phyloP scores from a whole-genome alignment of 1,140 invertebrate genomes.

The Drosophila obscura region DNA sequence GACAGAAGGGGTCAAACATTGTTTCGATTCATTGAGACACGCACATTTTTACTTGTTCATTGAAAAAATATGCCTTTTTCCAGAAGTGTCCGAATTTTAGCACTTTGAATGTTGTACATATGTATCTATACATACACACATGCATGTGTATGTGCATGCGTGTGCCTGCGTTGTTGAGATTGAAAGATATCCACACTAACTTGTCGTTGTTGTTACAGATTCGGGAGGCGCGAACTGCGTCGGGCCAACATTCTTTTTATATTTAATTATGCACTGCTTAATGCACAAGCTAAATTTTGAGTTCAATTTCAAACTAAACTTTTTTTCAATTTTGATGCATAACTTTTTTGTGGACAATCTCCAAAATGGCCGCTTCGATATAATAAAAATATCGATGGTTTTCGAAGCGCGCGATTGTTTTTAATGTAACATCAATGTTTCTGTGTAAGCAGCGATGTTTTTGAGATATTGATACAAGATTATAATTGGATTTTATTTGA shows the following conservation, averaged over 20 bases:
- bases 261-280: slow-evolving; percentile 61
- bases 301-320: slow-evolving; percentile 63
- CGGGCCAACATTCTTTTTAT: slow-evolving; percentile 62
- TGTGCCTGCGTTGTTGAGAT: slow-evolving; percentile 54
- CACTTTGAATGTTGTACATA: slow-evolving; percentile 48
- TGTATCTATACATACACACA: slow-evolving; percentile 63
- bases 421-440: too few species aligned
- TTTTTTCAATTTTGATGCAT: slow-evolving; percentile 73
- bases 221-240: slow-evolving; percentile 47
- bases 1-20: too few species aligned
- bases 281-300: slow-evolving; percentile 57
- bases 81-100: slow-evolving; percentile 36
- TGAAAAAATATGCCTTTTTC: slow-evolving; percentile 26
- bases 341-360: slow-evolving; percentile 79
- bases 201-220: slow-evolving; percentile 68
- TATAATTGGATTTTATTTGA: too few species aligned
- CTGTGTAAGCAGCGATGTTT: too few species aligned
- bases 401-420: too few species aligned
- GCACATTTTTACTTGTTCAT: too few species aligned
- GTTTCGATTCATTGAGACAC: too few species aligned
- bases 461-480: too few species aligned
- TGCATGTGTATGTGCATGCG: slow-evolving; percentile 67
- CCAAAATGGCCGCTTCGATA: slow-evolving; percentile 74
- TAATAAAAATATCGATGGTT: slow-evolving; percentile 16
- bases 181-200: slow-evolving; percentile 71